Evolutionary conservation across 2,113 vertebrate species (phyloP).

Genomic region (Struthio camelus): DNA sequence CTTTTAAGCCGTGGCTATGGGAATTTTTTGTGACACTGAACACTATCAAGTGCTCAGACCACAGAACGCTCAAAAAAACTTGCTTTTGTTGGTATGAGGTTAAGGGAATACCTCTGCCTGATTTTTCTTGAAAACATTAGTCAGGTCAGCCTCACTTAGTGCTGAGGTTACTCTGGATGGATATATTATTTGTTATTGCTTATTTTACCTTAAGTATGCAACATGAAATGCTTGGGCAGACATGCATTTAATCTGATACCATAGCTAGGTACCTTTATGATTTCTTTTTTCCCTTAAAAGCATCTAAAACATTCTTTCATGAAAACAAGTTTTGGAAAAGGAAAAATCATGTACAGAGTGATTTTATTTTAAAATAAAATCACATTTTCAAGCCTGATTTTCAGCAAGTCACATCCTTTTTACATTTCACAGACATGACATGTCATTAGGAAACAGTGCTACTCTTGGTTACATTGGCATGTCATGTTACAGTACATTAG

Average conservation of each 20-base stretch:
- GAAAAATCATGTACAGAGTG: not conserved
- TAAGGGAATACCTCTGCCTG: not conserved
- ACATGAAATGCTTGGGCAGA: not conserved
- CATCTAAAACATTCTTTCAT: not conserved
- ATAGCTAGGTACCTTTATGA: not conserved
- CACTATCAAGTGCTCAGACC: not conserved
- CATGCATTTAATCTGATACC: not conserved
- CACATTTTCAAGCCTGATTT: not conserved
- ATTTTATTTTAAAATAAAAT: slow-evolving; percentile 1
- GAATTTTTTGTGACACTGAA: not conserved
- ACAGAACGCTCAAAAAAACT: not conserved
- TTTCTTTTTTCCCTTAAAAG: not conserved
- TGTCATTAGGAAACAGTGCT: slow-evolving; percentile 31
- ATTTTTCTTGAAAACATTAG: not conserved
- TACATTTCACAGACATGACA: slow-evolving; percentile 12
- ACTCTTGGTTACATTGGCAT: slow-evolving; percentile 21
- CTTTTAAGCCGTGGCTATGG: not conserved
- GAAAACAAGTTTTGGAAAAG: not conserved
- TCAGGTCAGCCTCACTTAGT: not conserved
- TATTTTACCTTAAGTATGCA: not conserved
- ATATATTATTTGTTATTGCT: not conserved
- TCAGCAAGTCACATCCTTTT: slow-evolving; percentile 10
- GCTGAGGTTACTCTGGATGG: not conserved
- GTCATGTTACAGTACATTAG: slow-evolving; percentile 33
- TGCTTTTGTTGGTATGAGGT: not conserved